Conservation (phyloP, 2,113 vertebrate genomes). For the Pedionomus torquatus region DNA sequence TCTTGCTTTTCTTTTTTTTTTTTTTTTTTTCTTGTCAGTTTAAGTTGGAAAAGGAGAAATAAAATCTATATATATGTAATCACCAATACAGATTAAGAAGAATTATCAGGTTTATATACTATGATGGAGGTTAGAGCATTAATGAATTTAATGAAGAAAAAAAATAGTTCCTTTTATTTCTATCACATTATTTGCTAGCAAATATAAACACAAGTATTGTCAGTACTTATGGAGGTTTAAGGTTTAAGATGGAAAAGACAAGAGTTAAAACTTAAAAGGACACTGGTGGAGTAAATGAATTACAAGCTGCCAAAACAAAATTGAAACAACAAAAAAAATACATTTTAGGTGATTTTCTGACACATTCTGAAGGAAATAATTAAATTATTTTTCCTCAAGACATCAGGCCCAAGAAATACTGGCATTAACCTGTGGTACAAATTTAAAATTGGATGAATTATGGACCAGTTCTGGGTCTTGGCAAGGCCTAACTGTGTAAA, state of each 20-base stretch:
- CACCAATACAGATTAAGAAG: neutral
- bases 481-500: neutral
- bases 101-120: neutral
- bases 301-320: neutral
- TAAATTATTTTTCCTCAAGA: neutral
- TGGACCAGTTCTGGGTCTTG: neutral
- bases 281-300: neutral
- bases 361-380: neutral
- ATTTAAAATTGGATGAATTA: neutral
- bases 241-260: neutral
- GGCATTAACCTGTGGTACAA: neutral
- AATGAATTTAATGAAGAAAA: neutral
- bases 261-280: neutral
- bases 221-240: neutral
- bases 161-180: neutral
- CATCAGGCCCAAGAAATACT: fast-evolving
- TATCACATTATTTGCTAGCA: neutral
- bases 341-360: neutral
- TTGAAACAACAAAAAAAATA: neutral
- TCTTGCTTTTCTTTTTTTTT: too few relatives aligned
- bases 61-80: neutral
- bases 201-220: neutral
- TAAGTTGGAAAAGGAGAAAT: neutral
- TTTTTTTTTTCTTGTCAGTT: neutral
- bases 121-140: neutral